Conservation (phyloP, 1,140 invertebrate genomes). For the Cheumatopsyche charites region DNA sequence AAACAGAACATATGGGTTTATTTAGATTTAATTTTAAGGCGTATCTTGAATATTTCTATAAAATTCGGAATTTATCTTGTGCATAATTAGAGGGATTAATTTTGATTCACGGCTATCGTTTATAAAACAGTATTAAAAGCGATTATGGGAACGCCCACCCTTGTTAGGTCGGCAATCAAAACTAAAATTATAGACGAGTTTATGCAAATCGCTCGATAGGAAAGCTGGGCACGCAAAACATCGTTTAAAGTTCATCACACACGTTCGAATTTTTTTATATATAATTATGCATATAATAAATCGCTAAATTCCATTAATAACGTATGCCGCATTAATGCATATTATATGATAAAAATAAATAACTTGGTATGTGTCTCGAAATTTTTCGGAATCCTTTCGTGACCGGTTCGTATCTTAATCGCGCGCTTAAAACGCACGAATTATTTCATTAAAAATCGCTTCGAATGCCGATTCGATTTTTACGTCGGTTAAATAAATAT, state of each 20-base stretch:
- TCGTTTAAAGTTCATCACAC: conserved; percentile 1
- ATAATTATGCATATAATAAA: too few species aligned
- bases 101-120: conserved; percentile 10
- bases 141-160: not conserved
- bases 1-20: too few species aligned
- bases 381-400: conserved; percentile 2
- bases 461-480: too few species aligned
- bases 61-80: not conserved
- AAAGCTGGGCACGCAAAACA: conserved; percentile 8
- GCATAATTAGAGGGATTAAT: not conserved
- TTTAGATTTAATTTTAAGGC: too few species aligned
- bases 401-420: conserved; percentile 10
- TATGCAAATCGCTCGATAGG: not conserved
- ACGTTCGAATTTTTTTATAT: too few species aligned
- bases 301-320: too few species aligned
- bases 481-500: too few species aligned
- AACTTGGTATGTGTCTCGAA: not conserved
- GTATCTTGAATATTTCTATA: too few species aligned
- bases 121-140: not conserved
- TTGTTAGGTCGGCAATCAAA: not conserved
- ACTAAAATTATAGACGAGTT: conserved; percentile 7
- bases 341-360: too few species aligned
- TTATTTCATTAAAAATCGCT: too few species aligned
- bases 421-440: not conserved
- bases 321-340: too few species aligned